Evolutionary conservation across 2,113 vertebrate species (phyloP).

Genomic region (Columbina picui): DNA sequence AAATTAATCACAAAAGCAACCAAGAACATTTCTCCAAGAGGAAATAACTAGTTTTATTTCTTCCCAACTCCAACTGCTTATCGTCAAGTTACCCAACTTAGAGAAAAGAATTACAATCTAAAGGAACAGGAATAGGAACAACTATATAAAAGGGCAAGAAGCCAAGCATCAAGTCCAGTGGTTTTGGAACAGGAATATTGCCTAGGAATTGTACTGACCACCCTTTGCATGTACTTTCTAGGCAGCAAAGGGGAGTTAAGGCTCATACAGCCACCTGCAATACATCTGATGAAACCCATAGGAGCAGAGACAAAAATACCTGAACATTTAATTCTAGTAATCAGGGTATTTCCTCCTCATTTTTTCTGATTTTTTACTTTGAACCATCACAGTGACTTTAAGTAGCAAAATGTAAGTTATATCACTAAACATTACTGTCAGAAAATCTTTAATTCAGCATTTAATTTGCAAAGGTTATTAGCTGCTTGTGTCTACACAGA

Average conservation of each 20-base stretch:
- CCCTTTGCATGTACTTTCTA: background rate
- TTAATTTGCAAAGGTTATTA: background rate
- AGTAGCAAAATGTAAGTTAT: background rate
- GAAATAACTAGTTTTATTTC: background rate
- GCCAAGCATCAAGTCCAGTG: background rate
- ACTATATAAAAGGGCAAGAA: background rate
- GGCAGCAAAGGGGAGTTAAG: background rate
- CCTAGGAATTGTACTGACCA: background rate
- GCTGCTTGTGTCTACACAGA: background rate
- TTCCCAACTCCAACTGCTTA: background rate
- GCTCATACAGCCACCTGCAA: background rate
- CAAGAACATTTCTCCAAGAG: background rate
- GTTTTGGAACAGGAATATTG: background rate
- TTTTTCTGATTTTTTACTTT: background rate
- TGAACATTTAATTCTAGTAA: background rate
- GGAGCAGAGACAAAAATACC: background rate
- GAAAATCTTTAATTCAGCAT: background rate
- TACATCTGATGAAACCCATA: background rate
- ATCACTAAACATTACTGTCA: background rate
- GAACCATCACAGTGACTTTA: background rate
- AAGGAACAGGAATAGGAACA: background rate
- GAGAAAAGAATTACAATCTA: background rate
- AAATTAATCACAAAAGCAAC: constrained; percentile 14
- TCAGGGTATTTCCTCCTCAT: background rate
- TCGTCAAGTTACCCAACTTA: background rate